Conservation (phyloP, 2,113 vertebrate species). For the Manacus vitellinus region DNA sequence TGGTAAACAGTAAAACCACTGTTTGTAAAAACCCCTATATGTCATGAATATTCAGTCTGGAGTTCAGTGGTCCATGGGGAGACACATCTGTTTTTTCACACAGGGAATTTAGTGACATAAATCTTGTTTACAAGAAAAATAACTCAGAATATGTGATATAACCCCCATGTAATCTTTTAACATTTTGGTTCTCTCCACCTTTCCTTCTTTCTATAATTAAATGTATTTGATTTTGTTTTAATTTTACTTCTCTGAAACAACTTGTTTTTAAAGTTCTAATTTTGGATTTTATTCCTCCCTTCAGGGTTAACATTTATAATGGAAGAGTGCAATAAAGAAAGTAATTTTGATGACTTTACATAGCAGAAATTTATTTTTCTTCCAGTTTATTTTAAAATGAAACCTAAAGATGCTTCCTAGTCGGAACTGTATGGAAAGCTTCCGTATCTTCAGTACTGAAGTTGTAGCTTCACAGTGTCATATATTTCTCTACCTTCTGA, state of each 20-base stretch:
- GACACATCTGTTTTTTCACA: background rate
- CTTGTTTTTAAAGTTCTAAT: background rate
- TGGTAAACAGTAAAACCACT: background rate
- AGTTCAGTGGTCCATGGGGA: background rate
- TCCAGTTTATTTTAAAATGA: background rate
- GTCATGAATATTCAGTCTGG: background rate
- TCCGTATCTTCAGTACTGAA: background rate
- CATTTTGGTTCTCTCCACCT: background rate
- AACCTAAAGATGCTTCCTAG: background rate
- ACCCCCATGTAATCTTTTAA: background rate
- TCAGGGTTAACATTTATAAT: background rate
- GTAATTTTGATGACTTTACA: background rate
- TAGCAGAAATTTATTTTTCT: background rate
- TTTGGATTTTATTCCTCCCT: background rate
- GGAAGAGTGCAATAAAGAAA: background rate
- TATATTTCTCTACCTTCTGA: background rate
- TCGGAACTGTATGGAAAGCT: background rate
- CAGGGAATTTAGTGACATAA: constrained; percentile 20
- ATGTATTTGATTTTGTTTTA: background rate
- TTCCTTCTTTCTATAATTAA: background rate
- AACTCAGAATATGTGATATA: background rate
- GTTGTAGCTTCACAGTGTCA: background rate
- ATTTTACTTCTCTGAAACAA: background rate
- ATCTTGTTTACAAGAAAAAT: background rate
- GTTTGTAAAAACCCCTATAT: background rate